Evolutionary conservation across 2,797 vertebrate species (phyloP).

Genomic region (Sternotherus odoratus): DNA sequence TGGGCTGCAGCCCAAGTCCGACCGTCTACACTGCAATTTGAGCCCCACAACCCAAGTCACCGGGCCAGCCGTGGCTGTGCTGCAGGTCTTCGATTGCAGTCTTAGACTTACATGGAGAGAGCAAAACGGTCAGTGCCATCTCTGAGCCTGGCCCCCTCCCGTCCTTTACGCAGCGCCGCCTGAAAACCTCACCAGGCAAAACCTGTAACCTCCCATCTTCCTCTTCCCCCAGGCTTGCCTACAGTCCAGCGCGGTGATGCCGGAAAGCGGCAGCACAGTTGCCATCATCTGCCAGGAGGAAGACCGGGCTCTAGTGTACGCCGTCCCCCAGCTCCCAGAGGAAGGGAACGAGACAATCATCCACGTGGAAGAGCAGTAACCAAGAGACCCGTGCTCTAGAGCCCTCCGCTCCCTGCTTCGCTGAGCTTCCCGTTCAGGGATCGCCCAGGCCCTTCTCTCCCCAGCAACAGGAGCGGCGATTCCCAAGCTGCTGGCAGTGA

Average conservation of each 20-base stretch:
- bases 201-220: not conserved
- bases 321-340: constrained; percentile 54
- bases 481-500: no score
- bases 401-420: no score
- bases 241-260: constrained; percentile 62
- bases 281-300: constrained; percentile 83
- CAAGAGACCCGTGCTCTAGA: not conserved
- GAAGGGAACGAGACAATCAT: constrained; percentile 20
- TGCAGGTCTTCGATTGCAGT: not conserved
- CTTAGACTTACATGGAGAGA: not conserved
- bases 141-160: not conserved
- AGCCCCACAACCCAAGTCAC: not conserved
- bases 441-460: not conserved
- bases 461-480: fast-evolving
- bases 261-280: constrained; percentile 76
- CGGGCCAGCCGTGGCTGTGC: not conserved
- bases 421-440: not conserved
- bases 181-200: not conserved
- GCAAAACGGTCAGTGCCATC: not conserved
- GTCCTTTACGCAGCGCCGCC: not conserved
- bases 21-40: not conserved
- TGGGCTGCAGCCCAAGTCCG: not conserved
- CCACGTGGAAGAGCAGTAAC: not conserved
- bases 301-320: constrained; percentile 74
- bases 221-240: constrained; percentile 72